A percentile compares a stretch with the other conserved stretches of the same genome.
Evolutionary conservation across 1,140 invertebrate species (phyloP).

Genomic region (Cylas formicarius): DNA sequence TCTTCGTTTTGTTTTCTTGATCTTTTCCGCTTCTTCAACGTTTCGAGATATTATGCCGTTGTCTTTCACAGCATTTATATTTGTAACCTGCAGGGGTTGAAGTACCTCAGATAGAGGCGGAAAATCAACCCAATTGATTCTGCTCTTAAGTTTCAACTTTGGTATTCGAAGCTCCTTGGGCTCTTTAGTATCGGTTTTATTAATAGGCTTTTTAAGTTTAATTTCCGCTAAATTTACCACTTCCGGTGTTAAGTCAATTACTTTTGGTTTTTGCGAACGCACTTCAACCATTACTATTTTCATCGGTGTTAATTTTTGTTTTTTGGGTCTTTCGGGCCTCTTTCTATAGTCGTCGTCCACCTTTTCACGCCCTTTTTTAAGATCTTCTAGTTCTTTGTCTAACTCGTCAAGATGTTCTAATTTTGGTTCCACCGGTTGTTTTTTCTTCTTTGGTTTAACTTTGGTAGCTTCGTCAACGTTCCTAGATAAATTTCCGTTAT

Average conservation of each 20-base stretch:
- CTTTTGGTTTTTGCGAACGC: constrained; percentile 25
- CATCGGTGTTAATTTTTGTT: constrained; percentile 16
- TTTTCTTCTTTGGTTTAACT: constrained; percentile 51
- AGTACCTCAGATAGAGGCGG: constrained; percentile 45
- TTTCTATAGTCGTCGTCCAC: constrained; percentile 28
- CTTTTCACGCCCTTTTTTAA: constrained; percentile 20
- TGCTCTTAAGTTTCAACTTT: constrained; percentile 59
- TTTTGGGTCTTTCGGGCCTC: constrained; percentile 23
- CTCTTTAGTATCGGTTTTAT: constrained; percentile 28
- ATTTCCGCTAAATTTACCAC: constrained; percentile 28
- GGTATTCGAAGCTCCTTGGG: constrained; percentile 46
- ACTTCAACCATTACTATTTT: constrained; percentile 20
- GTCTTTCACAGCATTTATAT: constrained; percentile 47
- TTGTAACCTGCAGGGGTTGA: constrained; percentile 45
- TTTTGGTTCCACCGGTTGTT: constrained; percentile 52
- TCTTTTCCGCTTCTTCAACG: constrained; percentile 59
- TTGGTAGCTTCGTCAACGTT: constrained; percentile 62
- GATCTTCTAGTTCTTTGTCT: constrained; percentile 25
- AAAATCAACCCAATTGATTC: constrained; percentile 54
- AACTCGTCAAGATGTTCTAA: constrained; percentile 54
- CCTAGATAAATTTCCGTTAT: constrained; percentile 59
- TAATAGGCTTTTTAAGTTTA: constrained; percentile 30
- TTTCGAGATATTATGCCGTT: constrained; percentile 63
- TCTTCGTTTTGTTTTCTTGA: constrained; percentile 46
- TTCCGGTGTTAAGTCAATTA: constrained; percentile 23